Conservation (phyloP, 2,113 vertebrate genomes). For the Chloroceryle aenea region DNA sequence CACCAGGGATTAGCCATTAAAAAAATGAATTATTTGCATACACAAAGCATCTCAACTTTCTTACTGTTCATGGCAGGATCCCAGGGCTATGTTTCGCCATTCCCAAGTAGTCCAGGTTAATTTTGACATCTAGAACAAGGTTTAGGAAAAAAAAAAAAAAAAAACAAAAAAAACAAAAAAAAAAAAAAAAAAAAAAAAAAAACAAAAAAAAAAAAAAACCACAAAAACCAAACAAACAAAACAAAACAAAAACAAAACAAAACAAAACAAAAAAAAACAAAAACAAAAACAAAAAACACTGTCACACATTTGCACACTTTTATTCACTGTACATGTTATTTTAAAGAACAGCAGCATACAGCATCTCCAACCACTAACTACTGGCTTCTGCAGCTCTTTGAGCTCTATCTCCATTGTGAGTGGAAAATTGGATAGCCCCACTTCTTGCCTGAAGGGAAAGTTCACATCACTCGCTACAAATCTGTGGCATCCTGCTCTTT, state of each 20-base stretch:
- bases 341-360: not conserved
- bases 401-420: not conserved
- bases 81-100: slow-evolving; percentile 55
- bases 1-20: not conserved
- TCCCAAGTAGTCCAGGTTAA: slow-evolving; percentile 64
- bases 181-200: slow-evolving; percentile 44
- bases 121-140: slow-evolving; percentile 61
- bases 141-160: slow-evolving; percentile 36
- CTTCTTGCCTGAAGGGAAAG: not conserved
- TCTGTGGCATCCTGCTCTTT: not conserved
- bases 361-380: not conserved
- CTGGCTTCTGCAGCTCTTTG: not conserved
- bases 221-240: too few relatives aligned
- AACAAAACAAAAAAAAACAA: slow-evolving; percentile 27
- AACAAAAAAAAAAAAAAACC: slow-evolving; percentile 27
- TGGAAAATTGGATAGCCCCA: not conserved
- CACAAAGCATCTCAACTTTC: slow-evolving; percentile 27
- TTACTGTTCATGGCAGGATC: slow-evolving; percentile 56
- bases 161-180: slow-evolving; percentile 33
- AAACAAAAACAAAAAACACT: not conserved
- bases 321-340: not conserved
- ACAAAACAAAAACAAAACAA: slow-evolving; percentile 50
- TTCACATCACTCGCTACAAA: not conserved
- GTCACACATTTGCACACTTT: slow-evolving; percentile 18
- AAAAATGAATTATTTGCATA: not conserved